phyloP scores from a whole-genome alignment of 2,888 invertebrate genomes.

The Sipha maydis region DNA sequence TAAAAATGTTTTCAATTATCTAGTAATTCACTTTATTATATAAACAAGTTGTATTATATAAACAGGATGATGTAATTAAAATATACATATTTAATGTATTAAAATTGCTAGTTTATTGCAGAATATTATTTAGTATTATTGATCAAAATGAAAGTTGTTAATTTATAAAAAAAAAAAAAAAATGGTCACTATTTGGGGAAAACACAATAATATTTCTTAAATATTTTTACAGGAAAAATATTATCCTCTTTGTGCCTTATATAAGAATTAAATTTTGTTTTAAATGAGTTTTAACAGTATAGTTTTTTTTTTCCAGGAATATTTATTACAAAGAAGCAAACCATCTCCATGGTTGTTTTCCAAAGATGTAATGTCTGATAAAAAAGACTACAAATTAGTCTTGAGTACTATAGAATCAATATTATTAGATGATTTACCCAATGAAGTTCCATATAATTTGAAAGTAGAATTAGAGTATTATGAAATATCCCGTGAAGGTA shows the following conservation, averaged over 20 bases:
- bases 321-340: slow-evolving; percentile 76
- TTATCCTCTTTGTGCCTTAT: neutral
- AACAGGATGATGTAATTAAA: too few relatives aligned
- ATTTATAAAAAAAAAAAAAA: too few relatives aligned
- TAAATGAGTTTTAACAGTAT: neutral
- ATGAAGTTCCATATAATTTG: slow-evolving; percentile 88
- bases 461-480: slow-evolving; percentile 76
- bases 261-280: neutral
- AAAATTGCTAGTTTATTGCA: too few relatives aligned
- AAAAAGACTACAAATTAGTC: slow-evolving; percentile 77
- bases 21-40: too few relatives aligned
- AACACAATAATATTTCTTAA: too few relatives aligned
- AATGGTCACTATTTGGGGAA: too few relatives aligned
- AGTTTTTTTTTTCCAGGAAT: slow-evolving; percentile 71
- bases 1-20: too few relatives aligned
- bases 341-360: slow-evolving; percentile 77
- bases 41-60: too few relatives aligned
- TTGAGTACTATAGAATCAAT: slow-evolving; percentile 82
- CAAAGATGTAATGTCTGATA: slow-evolving; percentile 78
- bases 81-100: too few relatives aligned
- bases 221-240: too few relatives aligned
- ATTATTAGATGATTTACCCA: slow-evolving; percentile 82
- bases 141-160: too few relatives aligned
- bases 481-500: slow-evolving; percentile 72
- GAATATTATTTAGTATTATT: too few relatives aligned